phyloP scores from a whole-genome alignment of 2,888 invertebrate genomes.

The Anoplius nigerrimus region DNA sequence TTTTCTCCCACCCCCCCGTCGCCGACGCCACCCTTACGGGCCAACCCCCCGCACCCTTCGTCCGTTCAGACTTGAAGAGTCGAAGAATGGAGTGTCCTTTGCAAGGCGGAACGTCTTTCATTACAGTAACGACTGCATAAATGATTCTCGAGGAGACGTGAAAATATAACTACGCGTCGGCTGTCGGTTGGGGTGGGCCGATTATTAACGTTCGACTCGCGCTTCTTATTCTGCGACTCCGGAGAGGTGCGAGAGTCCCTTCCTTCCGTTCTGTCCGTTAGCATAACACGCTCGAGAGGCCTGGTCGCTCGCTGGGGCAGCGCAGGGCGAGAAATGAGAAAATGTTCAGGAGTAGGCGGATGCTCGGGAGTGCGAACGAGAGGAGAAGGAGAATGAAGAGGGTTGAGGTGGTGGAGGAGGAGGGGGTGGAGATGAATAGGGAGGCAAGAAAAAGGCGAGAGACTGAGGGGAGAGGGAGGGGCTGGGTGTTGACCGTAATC shows the following conservation, averaged over 20 bases:
- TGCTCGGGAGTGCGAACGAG: too few relatives aligned
- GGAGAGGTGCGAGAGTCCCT: too few relatives aligned
- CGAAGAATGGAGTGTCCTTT: conserved; percentile 20
- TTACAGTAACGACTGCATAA: conserved; percentile 34
- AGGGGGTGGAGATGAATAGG: background rate
- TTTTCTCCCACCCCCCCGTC: conserved; percentile 2
- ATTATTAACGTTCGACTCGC: conserved; percentile 24
- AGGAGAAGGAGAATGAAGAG: too few relatives aligned
- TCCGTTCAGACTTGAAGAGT: conserved; percentile 10
- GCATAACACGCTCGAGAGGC: too few relatives aligned
- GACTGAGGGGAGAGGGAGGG: background rate
- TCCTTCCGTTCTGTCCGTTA: too few relatives aligned
- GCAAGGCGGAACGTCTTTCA: conserved; percentile 20
- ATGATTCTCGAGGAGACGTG: conserved; percentile 21
- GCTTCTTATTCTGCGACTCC: background rate
- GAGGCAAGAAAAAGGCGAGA: background rate
- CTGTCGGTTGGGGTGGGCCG: background rate
- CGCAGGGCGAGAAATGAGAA: too few relatives aligned
- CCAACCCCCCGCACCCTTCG: conserved; percentile 11
- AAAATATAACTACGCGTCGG: conserved; percentile 13
- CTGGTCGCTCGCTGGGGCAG: too few relatives aligned
- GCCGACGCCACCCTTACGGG: too few relatives aligned
- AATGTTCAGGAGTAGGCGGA: background rate
- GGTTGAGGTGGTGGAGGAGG: too few relatives aligned
- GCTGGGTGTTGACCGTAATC: background rate